Conservation (phyloP, 2,113 vertebrate species). For the Thinocorus orbignyianus region DNA sequence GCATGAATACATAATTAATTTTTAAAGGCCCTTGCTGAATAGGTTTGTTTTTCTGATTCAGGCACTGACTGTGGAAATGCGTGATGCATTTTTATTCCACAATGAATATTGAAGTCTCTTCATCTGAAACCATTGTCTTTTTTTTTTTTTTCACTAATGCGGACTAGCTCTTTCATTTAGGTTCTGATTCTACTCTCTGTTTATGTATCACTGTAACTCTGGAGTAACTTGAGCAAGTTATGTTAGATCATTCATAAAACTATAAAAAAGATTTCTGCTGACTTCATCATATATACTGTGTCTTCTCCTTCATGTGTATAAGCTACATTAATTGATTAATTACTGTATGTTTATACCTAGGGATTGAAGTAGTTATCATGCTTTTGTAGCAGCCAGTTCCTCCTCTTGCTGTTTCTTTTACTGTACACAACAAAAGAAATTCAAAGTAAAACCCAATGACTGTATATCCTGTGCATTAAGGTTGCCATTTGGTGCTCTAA, state of each 20-base stretch:
- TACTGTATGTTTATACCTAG: constrained; percentile 66
- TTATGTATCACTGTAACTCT: neutral
- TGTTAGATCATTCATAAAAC: constrained; percentile 31
- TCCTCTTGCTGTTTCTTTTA: constrained; percentile 39
- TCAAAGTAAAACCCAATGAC: constrained; percentile 63
- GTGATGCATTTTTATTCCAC: neutral
- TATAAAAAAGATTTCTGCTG: constrained; percentile 32
- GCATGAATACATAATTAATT: neutral
- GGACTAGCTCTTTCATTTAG: neutral
- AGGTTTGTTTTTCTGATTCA: neutral
- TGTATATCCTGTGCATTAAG: constrained; percentile 39
- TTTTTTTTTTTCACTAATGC: neutral
- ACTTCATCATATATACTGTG: constrained; percentile 35
- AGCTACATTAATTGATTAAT: constrained; percentile 70
- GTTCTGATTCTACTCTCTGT: neutral
- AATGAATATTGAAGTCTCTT: neutral
- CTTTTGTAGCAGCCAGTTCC: constrained; percentile 56
- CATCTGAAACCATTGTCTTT: neutral
- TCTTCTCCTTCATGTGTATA: constrained; percentile 27
- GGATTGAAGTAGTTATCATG: constrained; percentile 51
- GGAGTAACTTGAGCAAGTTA: neutral
- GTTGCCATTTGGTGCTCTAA: constrained; percentile 70
- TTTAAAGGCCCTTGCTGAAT: neutral
- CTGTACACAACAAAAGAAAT: constrained; percentile 63
- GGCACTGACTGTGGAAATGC: neutral